Evolutionary conservation across 2,113 vertebrate species (phyloP), one percentile per base, ranked within the genome.

Genomic region (Chelonoidis abingdonii): DNA sequence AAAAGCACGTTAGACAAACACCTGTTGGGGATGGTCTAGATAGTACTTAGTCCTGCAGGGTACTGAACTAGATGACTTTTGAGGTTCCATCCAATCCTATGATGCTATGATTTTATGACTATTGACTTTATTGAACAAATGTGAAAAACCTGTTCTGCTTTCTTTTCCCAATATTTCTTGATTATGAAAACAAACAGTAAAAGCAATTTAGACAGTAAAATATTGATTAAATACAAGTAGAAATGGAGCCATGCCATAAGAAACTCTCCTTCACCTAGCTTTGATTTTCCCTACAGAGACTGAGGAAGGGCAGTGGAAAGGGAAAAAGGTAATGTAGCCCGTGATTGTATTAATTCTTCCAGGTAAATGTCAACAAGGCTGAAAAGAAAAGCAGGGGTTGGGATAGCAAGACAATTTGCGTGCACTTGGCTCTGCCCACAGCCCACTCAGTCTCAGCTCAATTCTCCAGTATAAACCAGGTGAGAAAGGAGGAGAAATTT

Each of bases 391-490:
- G 38, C 10, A 41, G 72, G 5, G 62, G 16, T n/a, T 16, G 16
- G 31, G 35, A 4, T 69, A 69, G 8, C 35, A 69, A 35, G 0
- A n/a, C 1, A n/a, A 1, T 27, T 83, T 4, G 8, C 12, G 44
- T 76, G 21, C 38, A 35, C 69, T 76, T 3, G 16, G 49, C 35
- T 24, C 10, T 59, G 5, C 47, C 41, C 72, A 41, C 38, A 76
- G 10, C 10, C 72, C 22, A 44, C 10, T 24, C 38, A 41, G 72
- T 76, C 38, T 41, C n/a, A 21, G 41, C 4, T 38, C 38, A 22
- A 22, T 65, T 75, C 21, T 75, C 38, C 69, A 41, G 9, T 24
- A 41, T 75, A 22, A 41, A 75, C 16, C 62, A 17, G n/a, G 17
- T 69, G 38, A 83, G 13, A 50, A 41, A 29, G 12, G 35, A 89